Evolutionary conservation across 2,113 vertebrate genomes (phyloP).

Genomic region (Platysternon megacephalum): DNA sequence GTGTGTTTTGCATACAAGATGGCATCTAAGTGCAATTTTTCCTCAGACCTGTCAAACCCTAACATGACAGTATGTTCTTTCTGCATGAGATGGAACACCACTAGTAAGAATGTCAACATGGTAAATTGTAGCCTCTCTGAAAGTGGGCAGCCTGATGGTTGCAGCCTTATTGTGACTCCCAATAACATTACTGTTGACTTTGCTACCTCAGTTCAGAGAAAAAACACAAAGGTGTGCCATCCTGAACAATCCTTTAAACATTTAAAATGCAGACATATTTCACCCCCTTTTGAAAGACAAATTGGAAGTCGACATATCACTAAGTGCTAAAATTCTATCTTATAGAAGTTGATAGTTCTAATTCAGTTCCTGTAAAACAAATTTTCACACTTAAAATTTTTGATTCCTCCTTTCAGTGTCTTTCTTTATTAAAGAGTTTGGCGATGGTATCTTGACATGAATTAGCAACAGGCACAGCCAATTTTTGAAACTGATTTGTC

Average conservation of each 20-base stretch:
- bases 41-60: conserved; percentile 42
- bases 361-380: conserved; percentile 30
- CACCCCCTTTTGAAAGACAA: conserved; percentile 51
- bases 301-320: conserved; percentile 30
- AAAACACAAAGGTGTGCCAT: conserved; percentile 40
- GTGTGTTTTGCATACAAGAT: conserved; percentile 26
- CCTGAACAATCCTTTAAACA: conserved; percentile 35
- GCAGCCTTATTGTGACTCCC: not conserved
- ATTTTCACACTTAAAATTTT: conserved; percentile 7
- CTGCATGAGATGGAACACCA: conserved; percentile 31
- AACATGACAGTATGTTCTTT: conserved; percentile 26
- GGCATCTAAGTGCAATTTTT: conserved; percentile 41
- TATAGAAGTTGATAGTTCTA: conserved; percentile 20
- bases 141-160: conserved; percentile 52
- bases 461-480: not conserved
- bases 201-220: conserved; percentile 24
- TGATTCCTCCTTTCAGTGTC: not conserved
- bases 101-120: conserved; percentile 26
- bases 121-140: conserved; percentile 33
- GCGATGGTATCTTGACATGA: not conserved
- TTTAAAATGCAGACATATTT: not conserved
- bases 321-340: conserved; percentile 2
- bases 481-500: not conserved
- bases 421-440: not conserved
- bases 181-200: conserved; percentile 27